phyloP scores from a whole-genome alignment of 2,888 invertebrate species.

The Cremastinae sp. region DNA sequence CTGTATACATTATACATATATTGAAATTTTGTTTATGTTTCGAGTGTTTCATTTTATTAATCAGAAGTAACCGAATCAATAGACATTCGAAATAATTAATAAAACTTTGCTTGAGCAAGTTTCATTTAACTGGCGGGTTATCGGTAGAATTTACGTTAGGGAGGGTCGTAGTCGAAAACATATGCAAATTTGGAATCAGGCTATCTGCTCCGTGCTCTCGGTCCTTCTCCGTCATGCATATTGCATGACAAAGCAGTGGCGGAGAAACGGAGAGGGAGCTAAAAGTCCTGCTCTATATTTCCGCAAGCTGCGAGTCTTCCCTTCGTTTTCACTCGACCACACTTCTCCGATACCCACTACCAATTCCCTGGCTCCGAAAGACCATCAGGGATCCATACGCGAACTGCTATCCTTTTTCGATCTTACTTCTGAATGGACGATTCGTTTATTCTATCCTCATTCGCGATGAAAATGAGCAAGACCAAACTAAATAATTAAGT shows the following conservation, averaged over 20 bases:
- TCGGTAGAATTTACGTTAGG: conserved; percentile 39
- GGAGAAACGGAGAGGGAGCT: no score
- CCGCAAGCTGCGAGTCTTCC: conserved; percentile 6
- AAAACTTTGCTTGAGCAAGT: conserved; percentile 39
- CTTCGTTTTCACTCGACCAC: conserved; percentile 28
- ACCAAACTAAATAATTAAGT: background rate
- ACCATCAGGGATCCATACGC: background rate
- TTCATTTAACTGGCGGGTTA: conserved; percentile 24
- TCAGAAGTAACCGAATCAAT: conserved; percentile 2
- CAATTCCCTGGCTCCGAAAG: conserved; percentile 12
- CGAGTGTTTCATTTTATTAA: conserved; percentile 9
- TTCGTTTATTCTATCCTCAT: conserved; percentile 22
- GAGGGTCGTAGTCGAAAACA: conserved; percentile 27
- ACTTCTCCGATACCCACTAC: background rate
- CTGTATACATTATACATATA: no score
- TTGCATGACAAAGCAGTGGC: conserved; percentile 33
- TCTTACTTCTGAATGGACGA: conserved; percentile 23
- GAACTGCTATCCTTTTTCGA: conserved; percentile 61
- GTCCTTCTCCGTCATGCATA: conserved; percentile 48
- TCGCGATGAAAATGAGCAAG: conserved; percentile 23
- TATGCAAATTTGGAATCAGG: conserved; percentile 44
- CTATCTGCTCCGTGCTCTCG: conserved; percentile 9
- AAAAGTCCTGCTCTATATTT: conserved; percentile 1
- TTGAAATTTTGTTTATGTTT: no score
- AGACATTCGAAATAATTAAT: conserved; percentile 40